Evolutionary conservation across 1,140 invertebrate species (phyloP), one percentile per base, ranked within the genome.

Genomic region (Mya arenaria): DNA sequence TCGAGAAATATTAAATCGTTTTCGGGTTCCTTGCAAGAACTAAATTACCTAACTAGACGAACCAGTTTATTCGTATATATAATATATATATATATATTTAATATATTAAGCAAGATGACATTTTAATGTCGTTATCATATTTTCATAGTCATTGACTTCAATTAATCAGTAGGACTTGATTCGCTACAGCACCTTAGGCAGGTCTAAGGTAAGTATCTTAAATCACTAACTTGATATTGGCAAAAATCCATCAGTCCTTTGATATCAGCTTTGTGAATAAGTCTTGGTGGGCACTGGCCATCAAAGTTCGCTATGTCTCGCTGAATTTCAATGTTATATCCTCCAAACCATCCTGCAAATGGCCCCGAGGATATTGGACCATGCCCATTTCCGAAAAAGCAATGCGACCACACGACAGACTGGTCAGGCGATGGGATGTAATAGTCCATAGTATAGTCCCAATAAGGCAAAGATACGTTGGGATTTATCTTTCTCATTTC

Each of bases 401-500:
- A n/a, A n/a, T n/a, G n/a, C n/a, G n/a, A n/a, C n/a, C 60, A 63
- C 4, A 63, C 5, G 6, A 63, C 60, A 34, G 32, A 34, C 8
- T 63, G 17, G 4, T 36, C 17, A 34, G 60, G 60, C 39, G 15
- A 36, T 15, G 32, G 15, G 10, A 63, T 63, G 5, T 63, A 15
- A 19, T 34, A 17, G 15, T 63, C 60, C 19, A 63, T 63, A 19
- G 60, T 63, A 23, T 63, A 63, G 15, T 63, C 60, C 60, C 60
- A 63, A 25, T 63, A 63, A 5, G 60, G 60, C 5, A 63, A 28
- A 19, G 60, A 63, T 63, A 63, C 60, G 39, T n/a, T 63, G 1
- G 32, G 60, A n/a, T 63, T 63, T 4, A 63, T 63, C 23, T 63
- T 36, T 25, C 32, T 32, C 60, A 62, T 56, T 17, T 56, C 55